Percentiles rank a stretch among this genome's conserved stretches.
phyloP scores from a whole-genome alignment of 2,113 vertebrate genomes.

The Pelusios castaneus region DNA sequence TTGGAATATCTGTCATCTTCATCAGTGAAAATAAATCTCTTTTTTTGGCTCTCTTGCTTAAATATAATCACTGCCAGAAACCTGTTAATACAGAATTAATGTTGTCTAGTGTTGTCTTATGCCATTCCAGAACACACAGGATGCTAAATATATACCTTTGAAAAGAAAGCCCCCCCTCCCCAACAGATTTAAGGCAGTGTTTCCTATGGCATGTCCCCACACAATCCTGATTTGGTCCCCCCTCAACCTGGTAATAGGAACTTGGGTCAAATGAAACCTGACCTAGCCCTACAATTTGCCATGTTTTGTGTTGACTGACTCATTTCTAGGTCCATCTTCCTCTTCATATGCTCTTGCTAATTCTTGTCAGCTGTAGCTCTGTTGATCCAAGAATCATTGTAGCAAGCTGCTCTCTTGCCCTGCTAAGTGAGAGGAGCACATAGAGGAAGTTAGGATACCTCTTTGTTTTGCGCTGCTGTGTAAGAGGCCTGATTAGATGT shows the following conservation, averaged over 20 bases:
- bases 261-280: neutral
- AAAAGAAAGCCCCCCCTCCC: neutral
- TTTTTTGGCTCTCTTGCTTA: neutral
- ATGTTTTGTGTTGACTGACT: neutral
- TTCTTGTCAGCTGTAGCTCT: neutral
- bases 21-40: neutral
- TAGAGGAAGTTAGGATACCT: neutral
- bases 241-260: neutral
- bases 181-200: neutral
- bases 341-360: neutral
- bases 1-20: neutral
- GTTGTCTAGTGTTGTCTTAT: neutral
- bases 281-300: neutral
- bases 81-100: neutral
- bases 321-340: neutral
- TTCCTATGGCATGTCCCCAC: neutral
- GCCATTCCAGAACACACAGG: neutral
- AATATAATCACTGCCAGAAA: neutral
- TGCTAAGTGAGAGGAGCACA: neutral
- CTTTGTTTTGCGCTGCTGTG: neutral
- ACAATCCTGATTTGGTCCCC: neutral
- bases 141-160: neutral
- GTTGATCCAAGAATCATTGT: slow-evolving; percentile 19
- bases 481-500: neutral
- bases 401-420: neutral